Conservation (phyloP, 2,113 vertebrate genomes). For the Colistium nudipinnis region DNA sequence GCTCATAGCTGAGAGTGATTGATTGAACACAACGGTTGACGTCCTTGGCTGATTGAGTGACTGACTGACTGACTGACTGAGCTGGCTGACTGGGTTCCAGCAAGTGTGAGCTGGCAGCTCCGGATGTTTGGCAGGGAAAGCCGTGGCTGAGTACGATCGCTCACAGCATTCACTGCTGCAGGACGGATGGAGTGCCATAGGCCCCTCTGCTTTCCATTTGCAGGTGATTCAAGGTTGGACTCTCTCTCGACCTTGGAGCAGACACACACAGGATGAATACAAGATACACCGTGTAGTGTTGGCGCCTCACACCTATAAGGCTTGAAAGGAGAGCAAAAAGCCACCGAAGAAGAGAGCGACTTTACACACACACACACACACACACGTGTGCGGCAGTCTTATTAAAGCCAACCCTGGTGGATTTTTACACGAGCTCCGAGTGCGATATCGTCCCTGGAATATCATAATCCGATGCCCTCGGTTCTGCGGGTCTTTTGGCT, state of each 20-base stretch:
- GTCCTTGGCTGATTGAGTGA: constrained; percentile 31
- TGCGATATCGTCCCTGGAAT: constrained; percentile 45
- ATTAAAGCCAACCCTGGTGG: constrained; percentile 20
- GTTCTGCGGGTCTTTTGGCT: constrained; percentile 46
- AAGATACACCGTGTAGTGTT: constrained; percentile 13
- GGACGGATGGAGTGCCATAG: constrained; percentile 45
- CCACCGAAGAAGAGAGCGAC: constrained; percentile 20
- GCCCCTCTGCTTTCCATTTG: constrained; percentile 51
- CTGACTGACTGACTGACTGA: constrained; percentile 41
- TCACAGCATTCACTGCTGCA: constrained; percentile 31
- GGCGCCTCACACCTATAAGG: constrained; percentile 15
- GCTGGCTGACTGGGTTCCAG: constrained; percentile 32
- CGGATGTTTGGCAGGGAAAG: constrained; percentile 16
- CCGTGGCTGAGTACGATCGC: constrained; percentile 17
- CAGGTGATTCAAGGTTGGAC: constrained; percentile 17
- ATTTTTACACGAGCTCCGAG: constrained; percentile 35
- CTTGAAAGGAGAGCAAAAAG: constrained; percentile 1
- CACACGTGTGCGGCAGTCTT: constrained; percentile 35
- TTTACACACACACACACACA: constrained; percentile 47
- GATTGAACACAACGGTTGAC: constrained; percentile 56
- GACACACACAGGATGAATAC: constrained; percentile 30
- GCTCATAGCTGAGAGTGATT: constrained; percentile 44
- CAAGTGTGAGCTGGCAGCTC: constrained; percentile 51
- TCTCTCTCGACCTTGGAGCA: constrained; percentile 11
- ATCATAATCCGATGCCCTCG: constrained; percentile 27